Percentiles rank a stretch among this genome's conserved stretches.
These are phyloP conservation scores for Saccostrea echinata DNA, from an alignment of 1,140 invertebrate genomes.

Conservation along the genomic window DNA sequence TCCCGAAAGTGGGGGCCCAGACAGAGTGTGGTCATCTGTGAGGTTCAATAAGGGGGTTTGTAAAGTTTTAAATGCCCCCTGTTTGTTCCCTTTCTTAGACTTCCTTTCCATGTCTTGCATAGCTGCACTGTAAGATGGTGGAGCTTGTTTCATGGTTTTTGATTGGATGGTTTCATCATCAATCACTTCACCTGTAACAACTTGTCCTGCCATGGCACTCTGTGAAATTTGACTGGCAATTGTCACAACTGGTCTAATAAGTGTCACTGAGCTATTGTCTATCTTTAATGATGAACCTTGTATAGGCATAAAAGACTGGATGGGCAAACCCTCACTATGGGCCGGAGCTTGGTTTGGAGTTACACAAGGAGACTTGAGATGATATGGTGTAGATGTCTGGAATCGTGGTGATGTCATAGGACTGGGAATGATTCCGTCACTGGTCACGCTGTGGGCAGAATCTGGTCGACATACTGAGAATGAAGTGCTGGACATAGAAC, in stretches of 20 bases:
- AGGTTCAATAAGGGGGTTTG: background rate
- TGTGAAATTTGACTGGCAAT: conserved; percentile 50
- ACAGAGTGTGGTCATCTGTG: background rate
- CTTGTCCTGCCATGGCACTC: conserved; percentile 7
- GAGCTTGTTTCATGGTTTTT: conserved; percentile 21
- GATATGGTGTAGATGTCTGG: conserved; percentile 53
- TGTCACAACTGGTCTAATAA: conserved; percentile 61
- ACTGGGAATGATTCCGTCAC: conserved; percentile 50
- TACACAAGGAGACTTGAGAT: conserved; percentile 41
- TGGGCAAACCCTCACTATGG: conserved; percentile 41
- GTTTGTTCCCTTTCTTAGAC: background rate
- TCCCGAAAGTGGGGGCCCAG: background rate
- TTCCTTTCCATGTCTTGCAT: conserved; percentile 40
- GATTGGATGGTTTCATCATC: background rate
- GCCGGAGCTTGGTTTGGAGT: conserved; percentile 41
- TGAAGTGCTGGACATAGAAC: conserved; percentile 41
- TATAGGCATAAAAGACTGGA: conserved; percentile 65
- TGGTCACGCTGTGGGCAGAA: conserved; percentile 57
- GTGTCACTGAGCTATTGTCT: conserved; percentile 55
- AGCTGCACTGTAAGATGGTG: conserved; percentile 54
- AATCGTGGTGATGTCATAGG: conserved; percentile 55
- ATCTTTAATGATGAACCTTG: conserved; percentile 57
- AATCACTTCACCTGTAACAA: conserved; percentile 37
- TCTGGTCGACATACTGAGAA: conserved; percentile 55
- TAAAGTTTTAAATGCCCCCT: conserved; percentile 46